Base-by-base conservation (phyloP, 1,140 invertebrate species). In the Orius insidiosus region DNA sequence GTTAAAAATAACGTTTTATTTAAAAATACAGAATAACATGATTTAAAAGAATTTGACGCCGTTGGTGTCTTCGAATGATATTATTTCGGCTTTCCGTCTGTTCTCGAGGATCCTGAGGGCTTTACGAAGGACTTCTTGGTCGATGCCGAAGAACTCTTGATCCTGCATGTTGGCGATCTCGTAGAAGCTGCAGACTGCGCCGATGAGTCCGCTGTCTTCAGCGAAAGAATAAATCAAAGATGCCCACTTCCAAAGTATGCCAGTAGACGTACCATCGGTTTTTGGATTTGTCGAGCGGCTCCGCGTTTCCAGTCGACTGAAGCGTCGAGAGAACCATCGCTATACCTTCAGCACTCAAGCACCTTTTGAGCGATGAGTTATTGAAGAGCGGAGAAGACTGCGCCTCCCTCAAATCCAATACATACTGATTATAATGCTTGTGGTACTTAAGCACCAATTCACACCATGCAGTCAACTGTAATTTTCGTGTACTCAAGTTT, bases 21-120 rank as follows among this genome's bases (percentile, higher is more conserved):
- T 18, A 45, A 45, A 45, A 34, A 10, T 35, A 46, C n/a, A n/a
- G 7, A 24, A 24, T 24, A 24, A 24, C n/a, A n/a, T n/a, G n/a
- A 24, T 35, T 48, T 69, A 92, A 58, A 94, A 88, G 65, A 97
- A 97, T 65, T 97, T 96, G 1, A 96, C 88, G 45, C 92, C 92
- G 59, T 74, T 82, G 45, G 83, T 84, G 44, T 84, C 85, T 61
- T 86, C 86, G 58, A 85, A 78, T 38, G 79, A 69, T 49, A 96
- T 92, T 3, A 97, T 56, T 65, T 93, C 90, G 54, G 88, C 93
- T 63, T 80, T 86, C 13, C 79, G 74, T 54, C 82, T 71, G 10
- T 65, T 55, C 66, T 95, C 84, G 42, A 98, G 62, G 30, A 71
- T 63, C 55, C 71, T 74, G 6, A 96, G 63, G 0, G 80, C 79